Evolutionary conservation across 2,888 invertebrate species (phyloP), one percentile per base, ranked within the genome.

Genomic region (Hydrotaea diabolus): DNA sequence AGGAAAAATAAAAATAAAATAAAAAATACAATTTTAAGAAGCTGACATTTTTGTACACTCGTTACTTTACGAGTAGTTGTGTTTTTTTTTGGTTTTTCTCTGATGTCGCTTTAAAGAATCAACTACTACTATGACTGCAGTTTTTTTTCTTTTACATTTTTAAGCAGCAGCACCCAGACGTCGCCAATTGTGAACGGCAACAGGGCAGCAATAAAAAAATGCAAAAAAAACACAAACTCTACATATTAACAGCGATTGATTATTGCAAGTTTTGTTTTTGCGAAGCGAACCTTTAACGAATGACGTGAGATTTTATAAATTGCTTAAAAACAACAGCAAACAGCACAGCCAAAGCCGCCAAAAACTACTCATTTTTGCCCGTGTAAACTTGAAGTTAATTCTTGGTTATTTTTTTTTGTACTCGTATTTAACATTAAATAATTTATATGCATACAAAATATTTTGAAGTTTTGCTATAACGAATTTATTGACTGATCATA

Each of bases 221-320:
- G n/a, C n/a, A 36, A 36, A 74, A 39, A 74, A 55, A 55, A 31
- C 55, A n/a, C 15, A 62, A 31, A 62, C n/a, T n/a, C 31, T 31
- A 31, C 36, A 31, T 62, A 62, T 46, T 43, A 75, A 39, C 76
- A 46, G 62, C 62, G 49, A 53, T 73, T 53, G 55, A 55, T 57
- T 73, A 55, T 73, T 73, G 72, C 72, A 55, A 57, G 36, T 73
- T 39, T 73, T 39, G 23, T 21, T 46, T 46, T 46, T 69, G 8
- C 49, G 15, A 15, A n/a, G 49, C 49, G 49, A 66, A 83, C 76
- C 43, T 73, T 83, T 62, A 59, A 46, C 2, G 72, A 39, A 72
- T 73, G 86, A 87, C 85, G 87, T 84, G 81, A 82, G 31, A 72
- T 66, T 81, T 59, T 53, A 53, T 76, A 36, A 76, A 66, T 53